A percentile compares a stretch with the other conserved stretches of the same genome.
These are phyloP conservation scores for Fukomys damarensis DNA, from an alignment of 2,113 vertebrate species.

Conservation along the genomic window DNA sequence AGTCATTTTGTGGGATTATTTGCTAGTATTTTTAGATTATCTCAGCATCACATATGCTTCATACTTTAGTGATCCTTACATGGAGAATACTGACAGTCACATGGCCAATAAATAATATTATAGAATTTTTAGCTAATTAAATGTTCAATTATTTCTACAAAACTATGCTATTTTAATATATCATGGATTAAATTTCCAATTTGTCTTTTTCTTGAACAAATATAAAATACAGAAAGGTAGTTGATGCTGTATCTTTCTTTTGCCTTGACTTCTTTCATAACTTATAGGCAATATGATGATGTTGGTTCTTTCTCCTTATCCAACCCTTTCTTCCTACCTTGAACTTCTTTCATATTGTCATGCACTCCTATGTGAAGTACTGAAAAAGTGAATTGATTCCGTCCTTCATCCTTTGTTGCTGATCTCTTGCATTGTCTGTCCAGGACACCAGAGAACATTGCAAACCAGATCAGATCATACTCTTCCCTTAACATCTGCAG, in stretches of 20 bases:
- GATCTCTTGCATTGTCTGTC: neutral
- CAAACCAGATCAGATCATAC: neutral
- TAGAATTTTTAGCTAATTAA: slow-evolving; percentile 15
- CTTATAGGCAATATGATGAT: too few relatives aligned
- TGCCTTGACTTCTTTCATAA: neutral
- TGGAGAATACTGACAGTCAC: neutral
- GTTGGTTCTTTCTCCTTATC: neutral
- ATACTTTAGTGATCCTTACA: neutral
- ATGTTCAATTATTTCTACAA: neutral
- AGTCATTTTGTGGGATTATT: neutral
- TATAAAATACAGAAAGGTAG: neutral
- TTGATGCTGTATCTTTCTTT: neutral
- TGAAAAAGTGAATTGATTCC: neutral
- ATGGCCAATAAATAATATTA: neutral
- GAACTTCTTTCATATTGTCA: neutral
- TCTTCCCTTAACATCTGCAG: neutral
- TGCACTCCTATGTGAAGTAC: neutral
- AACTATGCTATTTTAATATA: neutral
- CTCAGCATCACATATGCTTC: neutral
- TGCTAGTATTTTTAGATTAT: neutral
- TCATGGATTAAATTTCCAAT: neutral
- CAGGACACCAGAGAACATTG: neutral
- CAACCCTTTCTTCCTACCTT: neutral
- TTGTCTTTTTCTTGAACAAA: neutral
- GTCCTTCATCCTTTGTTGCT: slow-evolving; percentile 11